Base-by-base conservation (phyloP, 2,797 vertebrate genomes). In the Myotis myotis region DNA sequence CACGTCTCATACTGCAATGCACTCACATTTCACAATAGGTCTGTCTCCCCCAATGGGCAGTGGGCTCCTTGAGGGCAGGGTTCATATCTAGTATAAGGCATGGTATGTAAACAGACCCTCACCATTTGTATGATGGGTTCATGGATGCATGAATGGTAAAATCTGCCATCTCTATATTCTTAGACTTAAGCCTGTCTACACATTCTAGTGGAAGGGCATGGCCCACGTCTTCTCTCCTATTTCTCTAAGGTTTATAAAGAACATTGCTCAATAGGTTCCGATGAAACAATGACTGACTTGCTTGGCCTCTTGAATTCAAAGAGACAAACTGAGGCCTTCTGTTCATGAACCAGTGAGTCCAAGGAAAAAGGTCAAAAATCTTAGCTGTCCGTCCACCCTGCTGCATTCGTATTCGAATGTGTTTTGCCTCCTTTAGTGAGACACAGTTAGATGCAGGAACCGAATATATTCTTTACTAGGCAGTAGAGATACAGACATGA, bases 351-450 rank as follows among this genome's bases (percentile, higher is more conserved):
- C 30, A 90, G 66, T 62, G 55, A 87, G 19, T 33, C 25, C 70
- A 68, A 87, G 60, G 36, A 92, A 83, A 80, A 53, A 71, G 28
- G n/a, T 41, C 55, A 74, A 20, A 87, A 89, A 88, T 64, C 25
- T 57, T 71, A 25, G 8, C 33, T 84, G 62, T 55, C 85, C n/a
- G n/a, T 55, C 81, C 36, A 64, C 20, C 20, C n/a, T 74, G 49
- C 44, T n/a, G 70, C 49, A 3, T 7, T 33, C 5, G 25, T 5
- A 70, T 23, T 5, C 47, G 60, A 78, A 23, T 30, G 44, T 41
- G 68, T 68, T 92, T 44, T 74, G 36, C 51, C 71, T 93, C 89
- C 89, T 70, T 91, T 33, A 84, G 84, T 76, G 57, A 82, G 81
- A 75, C 89, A 78, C 13, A 57, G 3, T 38, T 74, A 66, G 62